Evolutionary conservation across 2,797 vertebrate species (phyloP), one percentile per base, ranked within the genome.

Genomic region (Glyptemys insculpta): DNA sequence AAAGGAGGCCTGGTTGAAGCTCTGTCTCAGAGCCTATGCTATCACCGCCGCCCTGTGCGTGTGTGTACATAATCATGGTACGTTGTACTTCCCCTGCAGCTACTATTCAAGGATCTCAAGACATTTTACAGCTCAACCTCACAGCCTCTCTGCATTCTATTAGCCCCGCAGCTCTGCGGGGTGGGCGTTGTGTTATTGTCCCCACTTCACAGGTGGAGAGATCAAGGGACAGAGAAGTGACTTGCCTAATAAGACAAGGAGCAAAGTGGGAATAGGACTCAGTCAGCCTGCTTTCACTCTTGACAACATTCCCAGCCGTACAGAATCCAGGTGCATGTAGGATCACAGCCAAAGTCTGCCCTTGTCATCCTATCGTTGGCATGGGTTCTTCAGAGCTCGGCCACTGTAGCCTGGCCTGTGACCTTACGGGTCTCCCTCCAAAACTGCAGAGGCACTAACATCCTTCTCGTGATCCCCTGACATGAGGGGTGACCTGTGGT

Each of bases 381-480:
- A 19, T 72, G 19, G n/a, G 11, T 23, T 37, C 68, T 85, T 65
- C 0, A 31, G 82, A 72, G 62, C 12, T 84, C 3, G 0, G n/a
- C 93, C 37, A 68, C 34, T 62, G 56, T 52, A n/a, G 47, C 52
- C 44, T 0, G 8, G 37, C 2, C 53, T 11, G 1, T 23, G 52
- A 81, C 52, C n/a, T 14, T 37, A 2, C 21, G 9, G 23, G n/a
- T 81, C 25, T 54, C n/a, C 10, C 0, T 11, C 12, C 5, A 31
- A 44, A 85, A 68, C 49, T 16, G 0, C 2, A 0, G 89, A 85
- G 86, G 57, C 81, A 88, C 85, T 93, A 80, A 1, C 37, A 5
- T 23, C 0, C 0, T 87, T 84, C 16, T 27, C 59, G 4, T 0
- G 0, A 0, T 41, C 1, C 6, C 57, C 80, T 76, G 90, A 59